These are phyloP conservation scores for Athalia rosae DNA, from an alignment of 2,888 invertebrate species.

Conservation along the genomic window DNA sequence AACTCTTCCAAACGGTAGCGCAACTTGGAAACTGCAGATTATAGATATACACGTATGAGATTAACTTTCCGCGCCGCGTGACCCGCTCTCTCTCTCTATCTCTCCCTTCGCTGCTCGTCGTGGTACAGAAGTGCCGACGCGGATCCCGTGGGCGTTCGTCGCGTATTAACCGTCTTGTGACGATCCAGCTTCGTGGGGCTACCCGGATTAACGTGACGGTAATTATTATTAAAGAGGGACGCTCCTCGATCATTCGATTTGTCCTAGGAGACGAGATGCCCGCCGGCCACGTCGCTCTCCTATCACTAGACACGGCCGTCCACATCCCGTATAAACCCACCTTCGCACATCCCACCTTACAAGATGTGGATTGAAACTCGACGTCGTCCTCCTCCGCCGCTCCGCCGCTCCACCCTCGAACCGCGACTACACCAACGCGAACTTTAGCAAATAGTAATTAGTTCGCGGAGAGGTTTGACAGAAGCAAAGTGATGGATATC, in stretches of 20 bases:
- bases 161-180: not conserved
- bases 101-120: no score
- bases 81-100: no score
- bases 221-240: constrained; percentile 44
- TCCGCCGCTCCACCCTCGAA: no score
- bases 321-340: not conserved
- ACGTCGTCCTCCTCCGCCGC: not conserved
- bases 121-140: constrained; percentile 30
- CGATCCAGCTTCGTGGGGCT: constrained; percentile 12
- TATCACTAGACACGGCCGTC: not conserved
- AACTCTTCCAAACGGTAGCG: not conserved
- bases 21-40: not conserved
- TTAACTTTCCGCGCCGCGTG: no score
- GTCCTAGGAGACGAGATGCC: constrained; percentile 39
- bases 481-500: constrained; percentile 41
- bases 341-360: constrained; percentile 2
- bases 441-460: constrained; percentile 44
- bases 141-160: constrained; percentile 27
- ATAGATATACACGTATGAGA: no score
- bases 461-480: constrained; percentile 30
- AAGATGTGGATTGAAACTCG: constrained; percentile 35
- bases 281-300: constrained; percentile 6
- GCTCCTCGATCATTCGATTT: constrained; percentile 44
- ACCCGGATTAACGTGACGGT: constrained; percentile 41
- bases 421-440: not conserved